Evolutionary conservation across 1,140 invertebrate genomes (phyloP), one percentile per base, ranked within the genome.

Genomic region (Cotesia glomerata): DNA sequence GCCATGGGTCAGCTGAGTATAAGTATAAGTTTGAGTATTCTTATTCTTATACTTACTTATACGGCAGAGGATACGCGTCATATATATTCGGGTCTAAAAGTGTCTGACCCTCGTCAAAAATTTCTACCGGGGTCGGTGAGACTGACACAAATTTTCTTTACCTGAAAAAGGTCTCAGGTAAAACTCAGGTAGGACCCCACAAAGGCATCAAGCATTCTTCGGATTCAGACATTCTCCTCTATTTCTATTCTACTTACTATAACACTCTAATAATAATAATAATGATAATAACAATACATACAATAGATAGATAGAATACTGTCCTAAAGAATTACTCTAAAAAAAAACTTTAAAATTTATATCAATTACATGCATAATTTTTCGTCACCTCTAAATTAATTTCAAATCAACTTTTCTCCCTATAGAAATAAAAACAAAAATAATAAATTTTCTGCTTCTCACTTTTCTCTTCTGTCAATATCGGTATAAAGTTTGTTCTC

Each of bases 31-130:
- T 26, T 26, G 0, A 26, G 26, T 26, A 26, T 26, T 26, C 26
- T 26, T 26, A 26, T 26, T 26, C 26, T 26, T 26, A 26, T 26
- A 26, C 26, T 26, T 26, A 26, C 26, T 34, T 71, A 63, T 13
- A 54, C 34, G 13, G 54, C 18, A 32, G 63, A 36, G 61, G 39
- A 45, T 45, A 45, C 39, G 11, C 39, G 11, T 45, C 39, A 45
- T 45, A 61, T 49, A 34, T 32, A n/a, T 35, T 45, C 5, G 8
- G 36, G 18, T 11, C 64, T 59, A 71, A 45, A 45, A 36, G 16
- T 70, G 52, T 69, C 71, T 4, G 73, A 74, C 73, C 73, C 73
- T 71, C 64, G 73, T 74, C 73, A 74, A 70, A 68, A 54, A 63
- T 61, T 67, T 63, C 14, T 14, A 26, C 35, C 52, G 52, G 9